Percentiles rank a stretch among this genome's conserved stretches.
phyloP scores from a whole-genome alignment of 2,113 vertebrate species.

The Callopanchax toddi region DNA sequence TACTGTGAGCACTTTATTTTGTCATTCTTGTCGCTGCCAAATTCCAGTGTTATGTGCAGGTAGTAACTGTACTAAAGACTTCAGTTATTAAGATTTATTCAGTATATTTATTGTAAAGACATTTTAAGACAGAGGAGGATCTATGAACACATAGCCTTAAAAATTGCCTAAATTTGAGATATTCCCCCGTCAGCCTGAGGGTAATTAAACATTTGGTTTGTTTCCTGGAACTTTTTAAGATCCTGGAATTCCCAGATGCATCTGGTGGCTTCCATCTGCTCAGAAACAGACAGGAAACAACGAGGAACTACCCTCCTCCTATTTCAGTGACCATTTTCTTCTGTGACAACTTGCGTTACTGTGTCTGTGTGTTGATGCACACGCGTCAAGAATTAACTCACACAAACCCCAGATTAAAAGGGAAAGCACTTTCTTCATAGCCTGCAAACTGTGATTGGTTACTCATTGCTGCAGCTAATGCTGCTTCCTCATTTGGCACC shows the following conservation, averaged over 20 bases:
- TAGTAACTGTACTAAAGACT: neutral
- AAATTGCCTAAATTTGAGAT: conserved; percentile 17
- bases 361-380: conserved; percentile 41
- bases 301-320: conserved; percentile 9
- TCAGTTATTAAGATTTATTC: conserved; percentile 3
- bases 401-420: conserved; percentile 30
- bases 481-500: conserved; percentile 62
- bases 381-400: conserved; percentile 31
- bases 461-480: conserved; percentile 46
- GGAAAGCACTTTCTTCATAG: conserved; percentile 26
- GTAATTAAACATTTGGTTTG: conserved; percentile 12
- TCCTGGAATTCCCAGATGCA: conserved; percentile 3
- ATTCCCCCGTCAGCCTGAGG: neutral
- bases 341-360: conserved; percentile 49
- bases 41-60: conserved; percentile 2
- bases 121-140: conserved; percentile 3
- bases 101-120: neutral
- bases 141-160: conserved; percentile 1
- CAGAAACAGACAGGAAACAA: conserved; percentile 31
- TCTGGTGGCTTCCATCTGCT: conserved; percentile 33
- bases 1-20: conserved; percentile 39
- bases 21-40: neutral
- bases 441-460: conserved; percentile 59
- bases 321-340: conserved; percentile 35
- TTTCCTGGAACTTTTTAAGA: conserved; percentile 24